A percentile compares a stretch with the other conserved stretches of the same genome.
phyloP scores from a whole-genome alignment of 1,140 invertebrate species.

The Conus betulinus region DNA sequence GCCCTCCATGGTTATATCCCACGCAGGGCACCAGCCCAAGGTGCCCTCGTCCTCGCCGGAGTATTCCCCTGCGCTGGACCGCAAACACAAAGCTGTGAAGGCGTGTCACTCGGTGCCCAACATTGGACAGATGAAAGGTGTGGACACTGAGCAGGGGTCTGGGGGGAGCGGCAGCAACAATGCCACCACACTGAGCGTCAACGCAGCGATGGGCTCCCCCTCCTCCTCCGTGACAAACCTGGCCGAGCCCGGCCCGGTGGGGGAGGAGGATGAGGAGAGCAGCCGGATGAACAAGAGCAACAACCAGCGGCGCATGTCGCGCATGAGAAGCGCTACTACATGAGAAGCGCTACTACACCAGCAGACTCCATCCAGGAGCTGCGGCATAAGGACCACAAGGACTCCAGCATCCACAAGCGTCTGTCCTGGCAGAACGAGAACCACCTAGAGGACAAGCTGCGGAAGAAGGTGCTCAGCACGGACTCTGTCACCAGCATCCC shows the following conservation, averaged over 20 bases:
- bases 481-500: constrained; percentile 75
- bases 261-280: constrained; percentile 67
- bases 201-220: constrained; percentile 13
- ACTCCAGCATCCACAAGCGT: constrained; percentile 81
- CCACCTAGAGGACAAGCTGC: constrained; percentile 59
- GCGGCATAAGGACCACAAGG: constrained; percentile 76
- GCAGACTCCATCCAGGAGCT: constrained; percentile 83
- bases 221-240: constrained; percentile 38
- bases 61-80: constrained; percentile 13
- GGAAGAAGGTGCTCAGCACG: constrained; percentile 69
- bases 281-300: constrained; percentile 42
- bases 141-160: not conserved
- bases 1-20: not conserved
- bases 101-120: constrained; percentile 45
- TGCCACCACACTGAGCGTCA: not conserved
- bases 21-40: not conserved
- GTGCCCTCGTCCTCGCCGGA: constrained; percentile 24
- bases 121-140: constrained; percentile 4
- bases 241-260: constrained; percentile 54
- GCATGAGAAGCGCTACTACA: constrained; percentile 81
- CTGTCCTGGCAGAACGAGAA: constrained; percentile 80
- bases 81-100: constrained; percentile 42
- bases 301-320: constrained; percentile 76
- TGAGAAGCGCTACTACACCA: constrained; percentile 82
- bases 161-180: not conserved